Evolutionary conservation across 1,140 invertebrate species (phyloP).

Genomic region (Temnothorax longispinosus): DNA sequence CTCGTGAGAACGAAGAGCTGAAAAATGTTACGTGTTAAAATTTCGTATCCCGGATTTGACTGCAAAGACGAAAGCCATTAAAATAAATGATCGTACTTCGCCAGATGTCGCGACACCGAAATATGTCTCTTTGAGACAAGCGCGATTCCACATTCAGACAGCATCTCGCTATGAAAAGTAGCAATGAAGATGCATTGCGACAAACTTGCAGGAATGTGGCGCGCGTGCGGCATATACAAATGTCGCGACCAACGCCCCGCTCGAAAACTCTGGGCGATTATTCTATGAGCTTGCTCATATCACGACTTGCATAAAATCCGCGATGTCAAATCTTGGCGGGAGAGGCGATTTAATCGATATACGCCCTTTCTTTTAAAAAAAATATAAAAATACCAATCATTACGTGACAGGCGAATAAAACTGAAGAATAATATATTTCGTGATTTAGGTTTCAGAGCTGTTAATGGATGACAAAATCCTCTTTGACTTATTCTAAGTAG

Average conservation of each 20-base stretch:
- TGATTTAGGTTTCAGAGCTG: neutral
- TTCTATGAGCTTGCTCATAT: neutral
- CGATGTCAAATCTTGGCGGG: neutral
- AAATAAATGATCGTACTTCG: slow-evolving; percentile 36
- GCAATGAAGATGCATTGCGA: slow-evolving; percentile 48
- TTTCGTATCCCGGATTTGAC: slow-evolving; percentile 24
- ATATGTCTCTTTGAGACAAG: slow-evolving; percentile 29
- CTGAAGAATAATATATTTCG: neutral
- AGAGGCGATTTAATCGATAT: neutral
- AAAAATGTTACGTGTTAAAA: slow-evolving; percentile 24
- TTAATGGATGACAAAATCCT: neutral
- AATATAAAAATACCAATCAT: neutral
- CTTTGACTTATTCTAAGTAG: neutral
- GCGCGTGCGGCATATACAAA: slow-evolving; percentile 36
- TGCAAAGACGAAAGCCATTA: slow-evolving; percentile 31
- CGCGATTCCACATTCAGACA: slow-evolving; percentile 51
- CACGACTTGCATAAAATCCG: neutral
- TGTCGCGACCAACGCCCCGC: slow-evolving; percentile 25
- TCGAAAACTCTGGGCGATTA: slow-evolving; percentile 15
- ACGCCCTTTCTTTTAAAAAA: neutral
- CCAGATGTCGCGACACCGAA: slow-evolving; percentile 37
- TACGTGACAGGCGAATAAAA: neutral
- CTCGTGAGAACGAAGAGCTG: neutral
- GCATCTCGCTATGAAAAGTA: slow-evolving; percentile 53
- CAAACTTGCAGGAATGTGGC: slow-evolving; percentile 51